These are phyloP conservation scores for Ptilonorhynchus violaceus DNA, from an alignment of 2,113 vertebrate species.

Conservation along the genomic window DNA sequence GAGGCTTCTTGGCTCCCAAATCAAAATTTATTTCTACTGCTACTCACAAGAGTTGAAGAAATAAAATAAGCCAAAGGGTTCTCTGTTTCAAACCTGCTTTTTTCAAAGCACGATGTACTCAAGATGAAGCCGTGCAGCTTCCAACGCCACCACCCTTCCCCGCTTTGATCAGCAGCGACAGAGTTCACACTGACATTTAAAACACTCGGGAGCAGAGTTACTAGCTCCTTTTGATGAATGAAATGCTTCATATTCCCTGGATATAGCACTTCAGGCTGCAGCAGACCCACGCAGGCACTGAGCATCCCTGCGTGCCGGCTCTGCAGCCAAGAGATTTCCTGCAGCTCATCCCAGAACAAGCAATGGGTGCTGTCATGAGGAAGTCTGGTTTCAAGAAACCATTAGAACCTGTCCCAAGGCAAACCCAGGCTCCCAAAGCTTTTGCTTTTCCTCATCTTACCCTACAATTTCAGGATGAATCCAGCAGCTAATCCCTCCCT, in stretches of 20 bases:
- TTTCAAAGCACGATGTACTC: not conserved
- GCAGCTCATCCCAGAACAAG: not conserved
- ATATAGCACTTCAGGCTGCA: not conserved
- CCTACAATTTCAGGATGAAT: not conserved
- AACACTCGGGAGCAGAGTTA: not conserved
- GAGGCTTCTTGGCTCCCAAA: not conserved
- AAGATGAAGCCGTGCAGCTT: fast-evolving
- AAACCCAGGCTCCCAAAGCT: not conserved
- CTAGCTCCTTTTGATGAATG: constrained; percentile 8
- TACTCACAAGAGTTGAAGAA: not conserved
- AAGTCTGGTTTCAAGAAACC: not conserved
- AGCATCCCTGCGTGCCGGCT: fast-evolving
- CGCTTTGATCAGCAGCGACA: not conserved
- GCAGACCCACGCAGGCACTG: not conserved
- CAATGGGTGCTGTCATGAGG: not conserved
- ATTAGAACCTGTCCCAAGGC: not conserved
- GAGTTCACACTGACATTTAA: not conserved
- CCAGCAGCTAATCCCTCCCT: not conserved
- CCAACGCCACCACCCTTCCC: not conserved
- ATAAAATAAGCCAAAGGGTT: not conserved
- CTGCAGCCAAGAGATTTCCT: not conserved
- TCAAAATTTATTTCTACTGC: not conserved
- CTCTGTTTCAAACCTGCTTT: not conserved
- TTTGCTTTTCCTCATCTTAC: not conserved
- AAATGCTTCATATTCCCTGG: not conserved